Evolutionary conservation across 2,113 vertebrate genomes (phyloP), one percentile per base, ranked within the genome.

Genomic region (Pitta sordida): DNA sequence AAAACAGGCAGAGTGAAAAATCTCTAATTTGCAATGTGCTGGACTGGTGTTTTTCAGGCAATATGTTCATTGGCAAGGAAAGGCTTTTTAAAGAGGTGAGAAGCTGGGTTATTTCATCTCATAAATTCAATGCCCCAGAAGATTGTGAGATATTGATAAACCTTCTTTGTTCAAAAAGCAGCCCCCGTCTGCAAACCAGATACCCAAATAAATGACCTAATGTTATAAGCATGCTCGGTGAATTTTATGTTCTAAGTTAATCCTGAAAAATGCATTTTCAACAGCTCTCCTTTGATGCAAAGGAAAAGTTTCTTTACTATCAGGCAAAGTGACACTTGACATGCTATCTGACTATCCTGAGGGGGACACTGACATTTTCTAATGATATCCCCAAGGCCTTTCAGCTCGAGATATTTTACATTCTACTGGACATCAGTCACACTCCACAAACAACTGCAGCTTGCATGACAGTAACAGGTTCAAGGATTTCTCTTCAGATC

Each of bases 381-480:
- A 96, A 95, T 97, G 96, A 94, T 95, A 96, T 94, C 94, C 93
- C 94, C 85, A 94, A 96, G 94, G 95, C 63, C 95, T 96, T 92
- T 78, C 94, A 93, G 96, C 94, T 96, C 39, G 26, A 91, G 94
- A 86, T 96, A 95, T 89, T 96, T 96, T 78, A 96, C 96, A 96
- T 97, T 97, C 96, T 96, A 43, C 89, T 96, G 97, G 94, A 92
- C 93, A 95, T 93, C 87, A 91, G 94, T 97, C 96, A 97, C 81
- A 93, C 93, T 96, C 95, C 88, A 92, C 92, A 96, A 95, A 96
- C 94, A 96, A 96, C 95, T 91, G 93, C 93, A 90, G 95, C 93
- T 86, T 97, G 93, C 94, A 92, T 96, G 96, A 97, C 96, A 97
- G 96, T 88, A 97, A 97, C 97, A 97, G 96, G 95, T 97, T 97